Evolutionary conservation across 2,888 invertebrate genomes (phyloP).

Genomic region (Amblyteles armatorius): DNA sequence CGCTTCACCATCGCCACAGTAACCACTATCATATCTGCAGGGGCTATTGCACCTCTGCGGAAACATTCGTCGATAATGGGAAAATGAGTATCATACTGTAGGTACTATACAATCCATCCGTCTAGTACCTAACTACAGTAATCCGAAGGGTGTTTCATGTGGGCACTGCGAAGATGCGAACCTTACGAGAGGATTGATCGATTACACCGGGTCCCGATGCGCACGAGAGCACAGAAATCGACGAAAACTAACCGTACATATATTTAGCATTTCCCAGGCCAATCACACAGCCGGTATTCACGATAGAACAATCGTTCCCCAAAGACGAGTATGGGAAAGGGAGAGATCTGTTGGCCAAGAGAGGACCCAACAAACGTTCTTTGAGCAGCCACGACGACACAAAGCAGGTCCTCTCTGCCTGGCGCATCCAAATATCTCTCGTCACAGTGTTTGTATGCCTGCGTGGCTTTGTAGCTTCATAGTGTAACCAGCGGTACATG

Average conservation of each 20-base stretch:
- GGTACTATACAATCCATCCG: slow-evolving; percentile 39
- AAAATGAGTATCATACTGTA: slow-evolving; percentile 60
- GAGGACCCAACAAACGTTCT: slow-evolving; percentile 26
- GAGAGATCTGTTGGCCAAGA: slow-evolving; percentile 13
- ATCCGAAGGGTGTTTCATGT: slow-evolving; percentile 30
- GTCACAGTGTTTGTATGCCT: slow-evolving; percentile 18
- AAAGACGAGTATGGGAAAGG: slow-evolving; percentile 8
- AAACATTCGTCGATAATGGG: slow-evolving; percentile 72
- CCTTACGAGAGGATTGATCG: slow-evolving; percentile 26
- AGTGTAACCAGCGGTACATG: slow-evolving; percentile 10
- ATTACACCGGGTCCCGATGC: slow-evolving; percentile 8
- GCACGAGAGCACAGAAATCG: slow-evolving; percentile 11
- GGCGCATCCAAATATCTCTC: slow-evolving; percentile 34
- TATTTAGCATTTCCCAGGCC: slow-evolving; percentile 24
- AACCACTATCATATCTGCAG: slow-evolving; percentile 71
- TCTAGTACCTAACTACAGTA: slow-evolving; percentile 27
- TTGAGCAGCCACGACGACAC: slow-evolving; percentile 23
- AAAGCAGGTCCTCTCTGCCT: slow-evolving; percentile 13
- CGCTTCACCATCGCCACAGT: slow-evolving; percentile 68
- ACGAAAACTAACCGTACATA: slow-evolving; percentile 4
- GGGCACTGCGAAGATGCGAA: slow-evolving; percentile 11
- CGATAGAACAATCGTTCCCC: slow-evolving; percentile 18
- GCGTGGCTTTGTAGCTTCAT: slow-evolving; percentile 25
- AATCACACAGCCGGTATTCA: slow-evolving; percentile 9
- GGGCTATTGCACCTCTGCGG: slow-evolving; percentile 72